Evolutionary conservation across 92 coral and sea anemone genomes (phyloP), one percentile per base, ranked within the genome.

Genomic region (Siderastrea siderea): DNA sequence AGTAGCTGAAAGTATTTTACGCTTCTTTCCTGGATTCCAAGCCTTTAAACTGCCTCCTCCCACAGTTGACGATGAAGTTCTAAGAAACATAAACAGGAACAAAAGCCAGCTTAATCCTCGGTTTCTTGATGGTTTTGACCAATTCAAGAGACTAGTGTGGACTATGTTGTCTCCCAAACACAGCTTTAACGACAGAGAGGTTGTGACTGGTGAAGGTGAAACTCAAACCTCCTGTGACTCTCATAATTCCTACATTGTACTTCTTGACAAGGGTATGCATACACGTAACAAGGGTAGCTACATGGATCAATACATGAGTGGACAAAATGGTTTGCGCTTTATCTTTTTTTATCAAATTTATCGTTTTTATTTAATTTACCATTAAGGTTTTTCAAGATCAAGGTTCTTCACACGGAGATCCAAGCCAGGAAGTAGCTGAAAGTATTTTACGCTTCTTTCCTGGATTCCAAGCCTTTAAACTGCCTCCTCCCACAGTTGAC

Each of bases 391-490:
- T 82, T 48, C 46, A 82, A 43, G 70, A 82, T 1, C 78, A 70
- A 26, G 54, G 69, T 4, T 16, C 5, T 4, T 57, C 77, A 6
- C 17, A 9, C 19, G 13, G 9, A 3, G 78, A 58, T 13, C 58
- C 59, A 12, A 72, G 17, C 44, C 91, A 84, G 52, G 3, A 61
- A 61, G 88, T 74, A 9, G 82, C 82, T 12, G 88, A 84, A 50
- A 74, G 88, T 62, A 84, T 84, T 61, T 47, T 84, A 46, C 71
- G 74, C 1, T 63, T 73, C 64, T 84, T 84, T 64, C 74, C 81
- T 6, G 88, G 88, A 2, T 84, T 84, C 52, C 15, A 63, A 46
- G 88, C 88, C n/a, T 84, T 84, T 55, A 61, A 49, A 50, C 75
- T 84, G 1, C 88, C 82, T 61, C 64, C 88, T 11, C 88, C 88